Conservation (phyloP, 2,113 vertebrate species). For the Herpetotheres cachinnans region DNA sequence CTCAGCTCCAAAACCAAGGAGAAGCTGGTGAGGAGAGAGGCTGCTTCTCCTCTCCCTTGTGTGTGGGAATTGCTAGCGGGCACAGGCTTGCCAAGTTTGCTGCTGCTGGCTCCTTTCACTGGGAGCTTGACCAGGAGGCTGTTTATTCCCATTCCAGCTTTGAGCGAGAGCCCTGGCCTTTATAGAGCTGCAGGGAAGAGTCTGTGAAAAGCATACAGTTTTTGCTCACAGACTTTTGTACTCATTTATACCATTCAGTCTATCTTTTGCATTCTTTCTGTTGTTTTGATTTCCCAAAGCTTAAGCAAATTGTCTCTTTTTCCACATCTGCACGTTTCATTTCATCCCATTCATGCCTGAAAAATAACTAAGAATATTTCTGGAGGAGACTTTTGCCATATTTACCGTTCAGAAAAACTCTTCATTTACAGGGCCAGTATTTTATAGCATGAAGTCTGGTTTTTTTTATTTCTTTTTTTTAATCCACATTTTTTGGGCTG, state of each 20-base stretch:
- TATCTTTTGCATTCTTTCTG: neutral
- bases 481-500: neutral
- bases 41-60: neutral
- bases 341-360: neutral
- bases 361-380: neutral
- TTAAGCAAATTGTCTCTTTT: neutral
- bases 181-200: neutral
- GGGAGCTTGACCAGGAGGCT: neutral
- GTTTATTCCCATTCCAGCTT: constrained; percentile 16
- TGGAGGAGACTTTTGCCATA: neutral
- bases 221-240: neutral
- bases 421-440: neutral
- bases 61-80: neutral
- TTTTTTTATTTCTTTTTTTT: neutral
- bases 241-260: neutral
- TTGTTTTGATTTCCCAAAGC: neutral
- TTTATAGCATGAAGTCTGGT: neutral
- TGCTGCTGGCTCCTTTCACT: neutral
- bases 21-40: neutral
- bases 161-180: neutral
- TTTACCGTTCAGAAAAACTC: neutral
- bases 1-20: neutral
- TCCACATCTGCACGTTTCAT: neutral
- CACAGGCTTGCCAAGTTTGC: neutral
- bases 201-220: neutral